A percentile compares a stretch with the other conserved stretches of the same genome.
These are phyloP conservation scores for Pseudomyrmex sp. DNA, from an alignment of 1,140 invertebrate species.

Conservation along the genomic window DNA sequence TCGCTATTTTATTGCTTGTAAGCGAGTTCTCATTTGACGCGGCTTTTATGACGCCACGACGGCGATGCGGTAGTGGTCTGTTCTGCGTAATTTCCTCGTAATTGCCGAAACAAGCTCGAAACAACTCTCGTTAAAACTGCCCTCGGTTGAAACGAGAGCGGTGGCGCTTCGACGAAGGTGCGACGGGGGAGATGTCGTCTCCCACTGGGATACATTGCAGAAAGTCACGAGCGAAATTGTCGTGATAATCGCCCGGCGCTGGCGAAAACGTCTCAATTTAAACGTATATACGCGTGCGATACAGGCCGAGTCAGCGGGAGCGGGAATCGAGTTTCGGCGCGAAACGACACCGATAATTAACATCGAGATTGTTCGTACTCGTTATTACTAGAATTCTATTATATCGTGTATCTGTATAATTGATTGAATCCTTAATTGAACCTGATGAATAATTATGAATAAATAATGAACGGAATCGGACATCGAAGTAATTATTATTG, in stretches of 20 bases:
- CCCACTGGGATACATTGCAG: slow-evolving; percentile 22
- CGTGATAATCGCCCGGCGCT: slow-evolving; percentile 25
- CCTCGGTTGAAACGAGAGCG: slow-evolving; percentile 25
- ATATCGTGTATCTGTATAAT: slow-evolving; percentile 44
- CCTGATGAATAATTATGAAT: slow-evolving; percentile 57
- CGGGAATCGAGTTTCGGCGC: slow-evolving; percentile 34
- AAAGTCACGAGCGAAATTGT: slow-evolving; percentile 57
- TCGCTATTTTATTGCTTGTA: slow-evolving; percentile 24
- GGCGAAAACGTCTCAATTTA: slow-evolving; percentile 44
- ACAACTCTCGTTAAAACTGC: slow-evolving; percentile 83
- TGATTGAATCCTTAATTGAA: slow-evolving; percentile 61
- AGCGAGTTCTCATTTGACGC: background rate
- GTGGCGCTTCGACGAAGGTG: background rate
- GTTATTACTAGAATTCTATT: slow-evolving; percentile 48
- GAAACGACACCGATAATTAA: slow-evolving; percentile 43
- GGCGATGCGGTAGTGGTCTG: slow-evolving; percentile 67
- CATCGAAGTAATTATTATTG: slow-evolving; percentile 27
- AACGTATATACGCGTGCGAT: background rate
- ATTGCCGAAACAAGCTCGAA: slow-evolving; percentile 82
- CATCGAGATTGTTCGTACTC: slow-evolving; percentile 30
- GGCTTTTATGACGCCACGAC: slow-evolving; percentile 65
- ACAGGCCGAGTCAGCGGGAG: background rate
- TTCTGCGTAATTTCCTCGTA: slow-evolving; percentile 81
- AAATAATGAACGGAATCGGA: slow-evolving; percentile 10
- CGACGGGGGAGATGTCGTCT: background rate